Conservation (phyloP, 2,797 vertebrate species). For the Alfaro cultratus region DNA sequence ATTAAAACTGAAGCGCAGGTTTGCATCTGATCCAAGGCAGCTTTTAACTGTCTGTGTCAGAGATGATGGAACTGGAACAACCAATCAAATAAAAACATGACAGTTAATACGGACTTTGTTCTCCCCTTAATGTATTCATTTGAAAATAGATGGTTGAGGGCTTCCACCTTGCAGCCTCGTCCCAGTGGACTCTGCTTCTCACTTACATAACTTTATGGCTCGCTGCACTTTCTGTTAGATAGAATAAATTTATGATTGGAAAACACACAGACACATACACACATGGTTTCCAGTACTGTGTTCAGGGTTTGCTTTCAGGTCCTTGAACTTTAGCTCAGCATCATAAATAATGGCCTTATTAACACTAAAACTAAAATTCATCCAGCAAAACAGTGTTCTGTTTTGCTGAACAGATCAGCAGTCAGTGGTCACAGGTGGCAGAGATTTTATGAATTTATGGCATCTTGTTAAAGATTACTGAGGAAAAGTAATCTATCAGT, state of each 20-base stretch:
- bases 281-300: not conserved
- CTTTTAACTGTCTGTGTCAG: constrained; percentile 3
- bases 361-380: constrained; percentile 3
- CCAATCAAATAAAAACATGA: constrained; percentile 24
- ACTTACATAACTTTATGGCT: constrained; percentile 47
- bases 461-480: constrained; percentile 33
- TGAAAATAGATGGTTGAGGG: constrained; percentile 24
- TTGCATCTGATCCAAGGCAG: not conserved
- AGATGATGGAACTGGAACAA: constrained; percentile 6
- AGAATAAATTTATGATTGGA: constrained; percentile 45
- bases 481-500: constrained; percentile 11
- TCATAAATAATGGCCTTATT: constrained; percentile 35
- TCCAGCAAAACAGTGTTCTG: not conserved
- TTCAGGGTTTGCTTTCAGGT: not conserved
- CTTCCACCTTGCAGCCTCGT: constrained; percentile 7
- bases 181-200: constrained; percentile 45
- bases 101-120: constrained; percentile 7
- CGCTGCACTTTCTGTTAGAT: constrained; percentile 51
- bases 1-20: constrained; percentile 6
- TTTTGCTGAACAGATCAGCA: no score
- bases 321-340: constrained; percentile 35
- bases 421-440: not conserved
- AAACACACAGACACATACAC: constrained; percentile 1
- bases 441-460: constrained; percentile 48
- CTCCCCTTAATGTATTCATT: constrained; percentile 34